These are phyloP conservation scores for Monochamus alternatus DNA, from an alignment of 2,888 invertebrate species.

Conservation along the genomic window DNA sequence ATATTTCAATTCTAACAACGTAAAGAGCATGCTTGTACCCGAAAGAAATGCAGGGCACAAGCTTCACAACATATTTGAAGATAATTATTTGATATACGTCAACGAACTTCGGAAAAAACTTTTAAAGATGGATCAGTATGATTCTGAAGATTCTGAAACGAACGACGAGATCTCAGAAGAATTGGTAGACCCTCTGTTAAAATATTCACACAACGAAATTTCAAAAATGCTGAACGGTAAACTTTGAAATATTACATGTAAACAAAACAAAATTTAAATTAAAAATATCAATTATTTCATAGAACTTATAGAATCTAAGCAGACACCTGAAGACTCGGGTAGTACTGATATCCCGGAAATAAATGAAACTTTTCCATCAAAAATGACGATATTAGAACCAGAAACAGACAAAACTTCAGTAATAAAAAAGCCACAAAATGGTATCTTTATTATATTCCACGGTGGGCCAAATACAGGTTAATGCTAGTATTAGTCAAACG, in stretches of 20 bases:
- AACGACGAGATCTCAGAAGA: neutral
- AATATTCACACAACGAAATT: constrained; percentile 44
- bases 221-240: constrained; percentile 46
- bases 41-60: constrained; percentile 63
- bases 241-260: neutral
- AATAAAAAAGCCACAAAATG: constrained; percentile 54
- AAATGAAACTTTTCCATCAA: constrained; percentile 4
- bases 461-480: constrained; percentile 69
- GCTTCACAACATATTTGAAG: constrained; percentile 61
- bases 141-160: neutral
- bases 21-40: constrained; percentile 68
- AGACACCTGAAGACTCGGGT: neutral
- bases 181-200: constrained; percentile 41
- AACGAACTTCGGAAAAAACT: constrained; percentile 45
- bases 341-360: neutral
- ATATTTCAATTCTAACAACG: constrained; percentile 66
- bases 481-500: neutral
- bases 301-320: constrained; percentile 43
- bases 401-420: constrained; percentile 15
- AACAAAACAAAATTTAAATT: neutral
- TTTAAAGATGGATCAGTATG: neutral
- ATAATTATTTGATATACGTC: constrained; percentile 65
- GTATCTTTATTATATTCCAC: constrained; percentile 70
- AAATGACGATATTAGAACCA: constrained; percentile 47
- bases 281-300: constrained; percentile 17